Evolutionary conservation across 2,888 invertebrate species (phyloP).

Genomic region (Ceramica pisi): DNA sequence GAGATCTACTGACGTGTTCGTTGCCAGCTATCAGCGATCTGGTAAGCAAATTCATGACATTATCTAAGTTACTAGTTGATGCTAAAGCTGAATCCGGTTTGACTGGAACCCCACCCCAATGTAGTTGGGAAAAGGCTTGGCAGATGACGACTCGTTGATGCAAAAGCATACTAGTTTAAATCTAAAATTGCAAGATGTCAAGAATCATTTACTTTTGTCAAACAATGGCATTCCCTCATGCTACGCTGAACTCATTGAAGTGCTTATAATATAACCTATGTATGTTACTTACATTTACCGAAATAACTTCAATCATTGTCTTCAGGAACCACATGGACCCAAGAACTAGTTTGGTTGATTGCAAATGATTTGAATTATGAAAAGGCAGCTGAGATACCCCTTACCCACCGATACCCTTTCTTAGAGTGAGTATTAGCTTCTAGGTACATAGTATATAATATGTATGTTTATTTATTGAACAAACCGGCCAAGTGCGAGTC

Average conservation of each 20-base stretch:
- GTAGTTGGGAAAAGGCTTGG: no score
- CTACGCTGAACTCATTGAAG: no score
- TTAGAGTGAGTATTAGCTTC: constrained; percentile 93
- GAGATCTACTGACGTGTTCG: background rate
- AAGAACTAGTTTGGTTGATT: constrained; percentile 93
- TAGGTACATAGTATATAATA: no score
- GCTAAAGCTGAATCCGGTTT: no score
- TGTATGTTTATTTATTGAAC: no score
- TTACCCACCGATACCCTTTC: constrained; percentile 92
- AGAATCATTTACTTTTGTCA: background rate
- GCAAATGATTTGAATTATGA: constrained; percentile 90
- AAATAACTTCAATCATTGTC: background rate
- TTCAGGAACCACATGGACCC: constrained; percentile 92
- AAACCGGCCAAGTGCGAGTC: no score
- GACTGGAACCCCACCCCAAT: no score
- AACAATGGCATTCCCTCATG: no score
- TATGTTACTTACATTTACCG: no score
- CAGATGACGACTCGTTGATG: no score
- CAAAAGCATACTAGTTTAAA: background rate
- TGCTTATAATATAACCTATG: no score
- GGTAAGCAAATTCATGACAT: constrained; percentile 81
- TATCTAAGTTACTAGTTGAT: background rate
- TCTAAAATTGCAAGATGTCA: no score
- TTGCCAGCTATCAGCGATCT: constrained; percentile 75
- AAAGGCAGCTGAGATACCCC: constrained; percentile 73